Evolutionary conservation across 2,113 vertebrate genomes (phyloP).

Genomic region (Eupsittula cactorum): DNA sequence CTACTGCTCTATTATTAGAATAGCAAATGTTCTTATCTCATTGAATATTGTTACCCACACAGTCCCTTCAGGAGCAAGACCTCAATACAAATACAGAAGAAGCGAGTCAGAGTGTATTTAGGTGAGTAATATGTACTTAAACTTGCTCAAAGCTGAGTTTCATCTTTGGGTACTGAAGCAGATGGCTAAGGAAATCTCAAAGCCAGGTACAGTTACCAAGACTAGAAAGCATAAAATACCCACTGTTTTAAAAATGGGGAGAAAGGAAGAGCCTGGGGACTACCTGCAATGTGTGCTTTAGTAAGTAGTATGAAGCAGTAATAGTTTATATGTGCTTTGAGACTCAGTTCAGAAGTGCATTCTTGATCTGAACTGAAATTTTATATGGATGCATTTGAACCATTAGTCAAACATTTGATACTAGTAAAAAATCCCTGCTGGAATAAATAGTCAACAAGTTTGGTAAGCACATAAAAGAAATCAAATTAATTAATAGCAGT

Average conservation of each 20-base stretch:
- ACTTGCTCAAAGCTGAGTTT: neutral
- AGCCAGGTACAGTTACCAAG: neutral
- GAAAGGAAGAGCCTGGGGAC: neutral
- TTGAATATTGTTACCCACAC: neutral
- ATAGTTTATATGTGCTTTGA: neutral
- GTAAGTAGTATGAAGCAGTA: neutral
- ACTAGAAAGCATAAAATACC: neutral
- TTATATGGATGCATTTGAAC: neutral
- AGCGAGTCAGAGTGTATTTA: neutral
- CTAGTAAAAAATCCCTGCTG: neutral
- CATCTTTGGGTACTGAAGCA: neutral
- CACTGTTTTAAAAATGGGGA: neutral
- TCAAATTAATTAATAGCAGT: neutral
- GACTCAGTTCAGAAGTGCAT: neutral
- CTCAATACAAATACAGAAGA: neutral
- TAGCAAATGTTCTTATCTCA: neutral
- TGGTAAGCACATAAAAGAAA: neutral
- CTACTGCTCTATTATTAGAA: neutral
- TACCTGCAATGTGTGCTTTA: neutral
- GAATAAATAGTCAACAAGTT: neutral
- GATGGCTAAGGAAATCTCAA: neutral
- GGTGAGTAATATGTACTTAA: neutral
- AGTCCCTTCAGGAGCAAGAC: neutral
- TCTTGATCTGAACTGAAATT: neutral
- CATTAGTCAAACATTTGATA: neutral